Evolutionary conservation across 2,113 vertebrate species (phyloP), one percentile per base, ranked within the genome.

Genomic region (Marmota flaviventris): DNA sequence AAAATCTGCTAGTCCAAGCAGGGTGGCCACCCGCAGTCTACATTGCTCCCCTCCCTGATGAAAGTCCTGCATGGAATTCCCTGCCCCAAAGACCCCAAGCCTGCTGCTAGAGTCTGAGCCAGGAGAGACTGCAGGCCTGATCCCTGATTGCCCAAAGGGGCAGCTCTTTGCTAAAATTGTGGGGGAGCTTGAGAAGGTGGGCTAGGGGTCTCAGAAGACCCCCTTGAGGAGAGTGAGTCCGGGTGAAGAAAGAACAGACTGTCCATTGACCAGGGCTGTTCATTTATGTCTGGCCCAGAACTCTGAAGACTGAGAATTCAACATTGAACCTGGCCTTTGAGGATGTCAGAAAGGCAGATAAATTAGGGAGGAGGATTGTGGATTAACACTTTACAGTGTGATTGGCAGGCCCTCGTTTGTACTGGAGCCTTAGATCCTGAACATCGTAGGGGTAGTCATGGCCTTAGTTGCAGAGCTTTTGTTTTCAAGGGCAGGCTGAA

Each of bases 41-140:
- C 0, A 1, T 14, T 86, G 51, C 16, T 45, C 5, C 8, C 20
- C 0, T 11, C 6, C 24, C 39, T n/a, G 16, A 14, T n/a, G 14
- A 29, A 12, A n/a, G 37, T 34, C 24, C 14, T 2, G 0, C 14
- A 20, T 51, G 14, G 14, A 92, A 88, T 84, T 90, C 75, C 14
- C 56, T 69, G 18, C 32, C 24, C 6, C 18, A 39, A 48, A 42
- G 5, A 16, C 12, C 42, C 34, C 13, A 84, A 39, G 56, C 63
- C 39, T 58, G 18, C n/a, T 29, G 25, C 53, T 37, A 29, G 0
- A 34, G 51, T n/a, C 75, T 89, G 42, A 65, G 10, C 45, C 12
- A 4, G 17, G 16, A 8, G 24, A 29, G 17, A 20, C 12, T 16
- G 61, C 22, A 86, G 25, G 65, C 27, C 39, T 32, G 7, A 69